Evolutionary conservation across 2,888 invertebrate species (phyloP), one percentile per base, ranked within the genome.

Genomic region (Colostygia pectinataria): DNA sequence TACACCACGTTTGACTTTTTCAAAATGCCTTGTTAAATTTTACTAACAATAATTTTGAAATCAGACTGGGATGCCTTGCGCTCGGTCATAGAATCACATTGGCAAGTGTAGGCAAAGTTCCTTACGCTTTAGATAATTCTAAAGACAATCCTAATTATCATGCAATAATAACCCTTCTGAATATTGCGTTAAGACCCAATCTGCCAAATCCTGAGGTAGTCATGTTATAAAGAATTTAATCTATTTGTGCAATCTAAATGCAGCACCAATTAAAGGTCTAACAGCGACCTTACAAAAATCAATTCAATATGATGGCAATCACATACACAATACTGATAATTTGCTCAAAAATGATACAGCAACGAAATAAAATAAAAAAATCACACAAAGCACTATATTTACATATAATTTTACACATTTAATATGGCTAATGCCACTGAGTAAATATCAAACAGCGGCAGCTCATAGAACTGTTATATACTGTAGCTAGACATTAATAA

Each of bases 181-280:
- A 33, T 51, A 42, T 45, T 36, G 14, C 8, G 34, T 33, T 50
- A 61, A 62, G 56, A 66, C 68, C 67, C 67, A 65, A 71, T 83
- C 85, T 83, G 85, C 83, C 84, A 80, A 81, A 80, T 77, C 66
- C 65, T 86, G 87, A 87, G 87, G 87, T 88, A 88, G 87, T 77
- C 66, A 60, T 69, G 78, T 80, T 77, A 72, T 72, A 63, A 61
- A 59, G 69, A 63, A 72, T 64, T 45, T 37, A 45, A 40, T 20
- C 36, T 70, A 69, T 74, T 75, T 76, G 76, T 77, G 80, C 73
- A 71, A 66, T 57, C 51, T 15, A 53, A 64, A 61, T 61, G 53
- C 68, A 79, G 77, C 77, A 79, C 77, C 78, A 77, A 52, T 48
- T 43, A 34, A 46, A 58, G 56, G 55, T 55, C 32, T 52, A 39